These are phyloP conservation scores for Masticophis lateralis DNA, from an alignment of 2,797 vertebrate species.

Conservation along the genomic window DNA sequence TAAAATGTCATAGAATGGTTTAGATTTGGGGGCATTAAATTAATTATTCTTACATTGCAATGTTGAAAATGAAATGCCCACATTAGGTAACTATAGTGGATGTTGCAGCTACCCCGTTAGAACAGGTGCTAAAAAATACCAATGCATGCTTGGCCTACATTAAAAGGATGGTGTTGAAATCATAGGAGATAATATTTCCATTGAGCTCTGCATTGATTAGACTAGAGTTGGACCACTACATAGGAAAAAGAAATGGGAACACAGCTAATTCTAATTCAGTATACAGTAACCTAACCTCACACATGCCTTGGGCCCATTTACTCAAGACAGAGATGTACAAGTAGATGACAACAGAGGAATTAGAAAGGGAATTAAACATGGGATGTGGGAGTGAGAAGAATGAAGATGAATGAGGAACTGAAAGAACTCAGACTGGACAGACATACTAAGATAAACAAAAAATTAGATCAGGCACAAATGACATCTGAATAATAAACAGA, in stretches of 20 bases:
- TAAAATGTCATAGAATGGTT: not conserved
- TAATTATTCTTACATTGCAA: not conserved
- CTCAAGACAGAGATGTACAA: not conserved
- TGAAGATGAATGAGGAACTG: not conserved
- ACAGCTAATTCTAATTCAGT: not conserved
- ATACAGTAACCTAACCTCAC: not conserved
- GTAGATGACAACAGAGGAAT: not conserved
- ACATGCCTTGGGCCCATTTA: not conserved
- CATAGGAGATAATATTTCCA: not conserved
- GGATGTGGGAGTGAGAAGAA: not conserved
- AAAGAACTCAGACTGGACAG: not conserved
- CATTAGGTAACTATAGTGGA: not conserved
- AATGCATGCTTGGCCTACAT: not conserved
- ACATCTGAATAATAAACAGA: not conserved
- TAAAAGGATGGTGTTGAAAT: not conserved
- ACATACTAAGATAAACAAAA: not conserved
- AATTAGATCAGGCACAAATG: not conserved
- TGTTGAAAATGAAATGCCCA: not conserved
- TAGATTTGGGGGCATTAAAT: not conserved
- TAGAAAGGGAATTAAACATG: not conserved
- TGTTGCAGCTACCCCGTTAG: not conserved
- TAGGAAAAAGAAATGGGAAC: not conserved
- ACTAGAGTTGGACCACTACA: not conserved
- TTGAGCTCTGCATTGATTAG: not conserved
- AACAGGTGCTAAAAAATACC: not conserved